These are phyloP conservation scores for Fregata magnificens DNA, from an alignment of 2,113 vertebrate genomes.

Conservation along the genomic window DNA sequence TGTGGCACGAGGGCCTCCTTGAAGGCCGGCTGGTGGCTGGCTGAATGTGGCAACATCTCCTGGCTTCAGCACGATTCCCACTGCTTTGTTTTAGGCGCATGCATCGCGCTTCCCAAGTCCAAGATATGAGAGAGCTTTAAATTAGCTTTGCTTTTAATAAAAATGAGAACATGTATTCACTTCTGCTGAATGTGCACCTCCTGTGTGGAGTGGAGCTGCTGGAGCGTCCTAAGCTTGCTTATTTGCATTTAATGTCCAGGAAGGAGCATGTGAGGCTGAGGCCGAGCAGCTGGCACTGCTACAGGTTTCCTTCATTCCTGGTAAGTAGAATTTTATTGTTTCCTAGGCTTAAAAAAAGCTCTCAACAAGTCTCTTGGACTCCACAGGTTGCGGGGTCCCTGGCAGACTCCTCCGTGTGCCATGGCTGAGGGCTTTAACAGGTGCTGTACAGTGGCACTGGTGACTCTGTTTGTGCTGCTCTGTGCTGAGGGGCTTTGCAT, in stretches of 20 bases:
- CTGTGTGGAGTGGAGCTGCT: background rate
- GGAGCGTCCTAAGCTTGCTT: background rate
- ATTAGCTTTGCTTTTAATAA: background rate
- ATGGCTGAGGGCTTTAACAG: background rate
- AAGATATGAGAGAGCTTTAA: background rate
- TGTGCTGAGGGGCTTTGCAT: background rate
- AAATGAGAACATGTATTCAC: background rate
- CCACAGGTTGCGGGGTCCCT: background rate
- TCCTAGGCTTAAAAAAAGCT: background rate
- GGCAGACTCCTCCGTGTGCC: rapidly evolving
- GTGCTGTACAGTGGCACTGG: background rate
- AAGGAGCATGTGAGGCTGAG: background rate
- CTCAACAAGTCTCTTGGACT: background rate
- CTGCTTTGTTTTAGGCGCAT: background rate
- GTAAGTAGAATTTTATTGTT: background rate
- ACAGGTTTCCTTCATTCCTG: background rate
- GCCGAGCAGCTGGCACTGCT: background rate
- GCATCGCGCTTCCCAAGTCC: rapidly evolving
- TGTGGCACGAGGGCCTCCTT: rapidly evolving
- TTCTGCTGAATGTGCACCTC: background rate
- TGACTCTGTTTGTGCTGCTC: background rate
- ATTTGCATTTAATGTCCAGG: background rate
- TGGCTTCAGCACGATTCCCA: background rate
- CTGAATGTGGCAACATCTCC: background rate
- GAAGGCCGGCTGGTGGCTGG: background rate